Base-by-base conservation (phyloP, 2,797 vertebrate genomes). In the Poeciliopsis infans region DNA sequence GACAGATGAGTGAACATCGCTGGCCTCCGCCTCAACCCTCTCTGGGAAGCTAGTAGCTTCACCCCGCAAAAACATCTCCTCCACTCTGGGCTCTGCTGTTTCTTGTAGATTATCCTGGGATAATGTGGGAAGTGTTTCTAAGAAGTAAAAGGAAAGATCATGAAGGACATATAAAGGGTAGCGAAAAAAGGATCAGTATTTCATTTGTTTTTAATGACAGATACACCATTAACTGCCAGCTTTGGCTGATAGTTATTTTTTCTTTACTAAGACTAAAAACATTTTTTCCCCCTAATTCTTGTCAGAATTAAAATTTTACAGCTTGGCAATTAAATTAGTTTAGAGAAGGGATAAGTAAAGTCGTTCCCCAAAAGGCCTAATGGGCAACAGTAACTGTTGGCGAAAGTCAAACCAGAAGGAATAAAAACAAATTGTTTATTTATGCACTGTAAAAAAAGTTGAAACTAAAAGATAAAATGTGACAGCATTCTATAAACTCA, bases 21-120 rank as follows among this genome's bases (percentile, higher is more conserved):
- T 92, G 93, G 92, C 93, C 94, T 92, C 91, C 79, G 69, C 88
- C 86, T 94, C 93, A 94, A 95, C 94, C 92, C 93, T 93, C 94
- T 95, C 84, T 90, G 91, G 94, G 93, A 94, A 95, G 88, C 90
- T 76, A 0, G 84, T 72, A 81, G 83, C 90, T 91, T 72, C 75
- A 91, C 89, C 86, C 89, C 74, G 85, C 53, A 47, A 90, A 85
- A 77, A 86, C 86, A 89, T 91, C 88, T 86, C 88, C 83, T 91
- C 76, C 85, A 76, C 86, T 89, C 83, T 68, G 68, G 41, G 78
- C 83, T 85, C 64, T 53, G 82, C 79, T 72, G 28, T 59, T 82
- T 83, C 88, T 81, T 72, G 79, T 82, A 86, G 87, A 75, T 90
- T 89, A 85, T 81, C 86, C 83, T 25, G 70, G 81, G 82, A 90